Evolutionary conservation across 2,888 invertebrate species (phyloP).

Genomic region (Acleris cristana): DNA sequence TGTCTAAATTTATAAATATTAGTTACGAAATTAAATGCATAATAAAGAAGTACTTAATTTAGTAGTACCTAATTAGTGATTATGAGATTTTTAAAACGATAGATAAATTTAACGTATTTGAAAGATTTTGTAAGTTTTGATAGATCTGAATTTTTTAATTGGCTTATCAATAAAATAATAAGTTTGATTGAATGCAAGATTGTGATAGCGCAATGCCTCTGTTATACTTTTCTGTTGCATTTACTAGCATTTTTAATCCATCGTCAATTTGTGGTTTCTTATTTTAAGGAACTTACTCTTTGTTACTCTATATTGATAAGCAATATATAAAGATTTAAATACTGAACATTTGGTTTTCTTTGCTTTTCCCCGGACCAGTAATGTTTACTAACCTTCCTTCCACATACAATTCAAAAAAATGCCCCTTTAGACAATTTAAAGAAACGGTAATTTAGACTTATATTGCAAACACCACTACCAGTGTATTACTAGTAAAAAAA

Average conservation of each 20-base stretch:
- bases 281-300: slow-evolving; percentile 73
- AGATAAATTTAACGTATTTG: slow-evolving; percentile 70
- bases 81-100: slow-evolving; percentile 77
- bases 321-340: slow-evolving; percentile 81
- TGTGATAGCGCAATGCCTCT: slow-evolving; percentile 80
- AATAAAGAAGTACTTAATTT: slow-evolving; percentile 68
- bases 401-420: too few species aligned
- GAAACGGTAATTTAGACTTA: too few species aligned
- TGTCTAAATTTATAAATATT: slow-evolving; percentile 74
- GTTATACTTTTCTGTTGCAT: slow-evolving; percentile 76
- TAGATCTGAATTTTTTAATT: slow-evolving; percentile 72
- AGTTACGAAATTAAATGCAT: slow-evolving; percentile 71
- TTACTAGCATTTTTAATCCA: slow-evolving; percentile 80
- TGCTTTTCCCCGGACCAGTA: neutral
- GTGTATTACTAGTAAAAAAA: too few species aligned
- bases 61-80: slow-evolving; percentile 79
- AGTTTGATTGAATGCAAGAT: slow-evolving; percentile 50
- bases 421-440: too few species aligned
- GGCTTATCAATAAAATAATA: slow-evolving; percentile 62
- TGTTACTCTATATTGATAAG: slow-evolving; percentile 82
- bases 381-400: too few species aligned
- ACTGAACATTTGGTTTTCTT: slow-evolving; percentile 51
- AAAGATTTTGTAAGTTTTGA: slow-evolving; percentile 70
- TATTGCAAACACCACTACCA: too few species aligned
- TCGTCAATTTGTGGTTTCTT: slow-evolving; percentile 70